These are phyloP conservation scores for Eupithecia exiguata DNA, from an alignment of 2,888 invertebrate species.

Conservation along the genomic window DNA sequence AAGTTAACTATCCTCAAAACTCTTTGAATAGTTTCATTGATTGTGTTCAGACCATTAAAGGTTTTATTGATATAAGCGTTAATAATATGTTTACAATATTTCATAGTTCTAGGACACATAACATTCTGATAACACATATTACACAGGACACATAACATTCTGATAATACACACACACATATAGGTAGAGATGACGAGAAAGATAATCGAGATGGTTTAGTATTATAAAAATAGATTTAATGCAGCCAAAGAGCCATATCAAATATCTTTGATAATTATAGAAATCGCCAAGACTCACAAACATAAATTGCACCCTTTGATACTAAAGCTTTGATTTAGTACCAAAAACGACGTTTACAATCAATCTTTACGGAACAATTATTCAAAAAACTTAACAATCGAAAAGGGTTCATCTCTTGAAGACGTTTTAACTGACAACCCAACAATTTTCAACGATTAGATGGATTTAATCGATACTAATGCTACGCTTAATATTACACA, in stretches of 20 bases:
- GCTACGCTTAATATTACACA: slow-evolving; percentile 46
- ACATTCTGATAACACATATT: no score
- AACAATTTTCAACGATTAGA: slow-evolving; percentile 54
- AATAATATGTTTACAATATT: slow-evolving; percentile 15
- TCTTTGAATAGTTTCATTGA: slow-evolving; percentile 25
- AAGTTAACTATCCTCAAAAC: slow-evolving; percentile 47
- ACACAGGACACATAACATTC: no score
- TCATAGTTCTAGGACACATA: neutral
- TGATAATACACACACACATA: neutral
- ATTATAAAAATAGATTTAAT: neutral
- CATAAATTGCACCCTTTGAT: slow-evolving; percentile 26
- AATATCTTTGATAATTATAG: neutral
- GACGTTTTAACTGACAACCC: slow-evolving; percentile 50
- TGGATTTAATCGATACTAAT: slow-evolving; percentile 50
- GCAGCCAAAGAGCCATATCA: neutral
- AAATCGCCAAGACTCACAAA: neutral
- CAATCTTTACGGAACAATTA: slow-evolving; percentile 28
- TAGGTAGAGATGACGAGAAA: neutral
- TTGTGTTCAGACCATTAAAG: slow-evolving; percentile 23
- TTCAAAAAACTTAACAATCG: slow-evolving; percentile 34
- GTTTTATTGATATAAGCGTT: slow-evolving; percentile 17
- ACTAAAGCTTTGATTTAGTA: slow-evolving; percentile 24
- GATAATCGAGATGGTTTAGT: neutral
- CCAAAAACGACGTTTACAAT: slow-evolving; percentile 21
- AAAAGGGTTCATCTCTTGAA: slow-evolving; percentile 38